Evolutionary conservation across 2,888 invertebrate species (phyloP), one percentile per base, ranked within the genome.

Genomic region (Oscheius sp.): DNA sequence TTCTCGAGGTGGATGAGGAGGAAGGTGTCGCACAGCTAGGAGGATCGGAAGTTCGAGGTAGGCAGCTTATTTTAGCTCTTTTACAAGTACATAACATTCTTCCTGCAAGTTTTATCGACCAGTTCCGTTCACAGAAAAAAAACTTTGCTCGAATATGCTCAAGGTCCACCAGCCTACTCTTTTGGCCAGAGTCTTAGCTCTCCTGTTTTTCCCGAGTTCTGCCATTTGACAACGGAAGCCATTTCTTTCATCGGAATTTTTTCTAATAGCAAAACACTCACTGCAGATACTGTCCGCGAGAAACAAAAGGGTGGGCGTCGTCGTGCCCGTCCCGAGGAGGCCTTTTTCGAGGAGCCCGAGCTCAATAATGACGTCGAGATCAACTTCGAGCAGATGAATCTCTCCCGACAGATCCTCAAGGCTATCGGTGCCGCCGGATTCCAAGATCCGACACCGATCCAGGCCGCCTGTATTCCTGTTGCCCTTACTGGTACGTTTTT

Each of bases 381-480:
- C 21, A 84, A 88, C 3, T 90, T 90, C 79, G 94, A 95, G 89
- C 95, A 96, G 91, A 96, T 99, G 96, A 96, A 97, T 90, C 91
- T 98, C 35, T 97, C 97, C 0, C 92, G 97, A 76, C 97, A 97
- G 0, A 90, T 99, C 47, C 92, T 98, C 88, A 96, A 96, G 90
- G 94, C 97, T 0, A 93, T 98, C 57, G 93, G 93, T 0, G 92
- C 93, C 1, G 92, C 97, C 90, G 95, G 95, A 84, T 98, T 94
- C 90, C 93, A 94, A 3, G 94, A 95, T 89, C 98, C 99, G 0
- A 99, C 99, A 0, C 97, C 97, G 0, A 97, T 99, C 87, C 99
- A 99, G 90, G 93, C 95, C 0, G 94, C 96, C 0, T 95, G 96
- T 0, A 95, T 99, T 89, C 98, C 99, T 0, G 92, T 96, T 10